phyloP scores from a whole-genome alignment of 1,140 invertebrate species.

The Hirudo medicinalis region DNA sequence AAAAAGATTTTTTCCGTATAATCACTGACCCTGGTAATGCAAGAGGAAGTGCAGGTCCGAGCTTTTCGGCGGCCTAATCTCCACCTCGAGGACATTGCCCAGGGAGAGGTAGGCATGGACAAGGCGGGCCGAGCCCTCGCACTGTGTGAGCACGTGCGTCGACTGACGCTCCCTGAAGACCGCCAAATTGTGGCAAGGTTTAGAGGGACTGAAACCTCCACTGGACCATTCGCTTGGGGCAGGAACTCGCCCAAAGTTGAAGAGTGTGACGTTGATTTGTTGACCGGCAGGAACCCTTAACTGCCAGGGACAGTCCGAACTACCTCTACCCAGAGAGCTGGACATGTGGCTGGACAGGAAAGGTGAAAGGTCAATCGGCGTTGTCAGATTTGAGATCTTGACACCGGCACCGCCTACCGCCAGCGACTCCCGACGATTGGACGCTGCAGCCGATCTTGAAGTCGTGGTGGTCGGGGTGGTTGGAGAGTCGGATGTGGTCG shows the following conservation, averaged over 20 bases:
- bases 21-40: not conserved
- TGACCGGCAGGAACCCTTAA: not conserved
- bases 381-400: not conserved
- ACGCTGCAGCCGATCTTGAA: not conserved
- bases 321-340: not conserved
- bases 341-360: not conserved
- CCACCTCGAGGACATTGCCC: not conserved
- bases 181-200: not conserved
- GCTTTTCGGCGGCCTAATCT: not conserved
- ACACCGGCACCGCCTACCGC: not conserved
- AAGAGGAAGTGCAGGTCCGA: not conserved
- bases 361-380: not conserved
- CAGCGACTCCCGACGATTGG: not conserved
- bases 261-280: slow-evolving; percentile 1
- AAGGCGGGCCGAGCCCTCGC: not conserved
- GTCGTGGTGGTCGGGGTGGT: not conserved
- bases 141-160: not conserved
- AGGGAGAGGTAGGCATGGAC: not conserved
- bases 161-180: not conserved
- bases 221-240: not conserved
- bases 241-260: not conserved
- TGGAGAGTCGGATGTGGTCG: not conserved
- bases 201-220: not conserved
- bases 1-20: too few species aligned
- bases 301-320: slow-evolving; percentile 5